Evolutionary conservation across 2,888 invertebrate species (phyloP).

Genomic region (Tinea semifulvella): DNA sequence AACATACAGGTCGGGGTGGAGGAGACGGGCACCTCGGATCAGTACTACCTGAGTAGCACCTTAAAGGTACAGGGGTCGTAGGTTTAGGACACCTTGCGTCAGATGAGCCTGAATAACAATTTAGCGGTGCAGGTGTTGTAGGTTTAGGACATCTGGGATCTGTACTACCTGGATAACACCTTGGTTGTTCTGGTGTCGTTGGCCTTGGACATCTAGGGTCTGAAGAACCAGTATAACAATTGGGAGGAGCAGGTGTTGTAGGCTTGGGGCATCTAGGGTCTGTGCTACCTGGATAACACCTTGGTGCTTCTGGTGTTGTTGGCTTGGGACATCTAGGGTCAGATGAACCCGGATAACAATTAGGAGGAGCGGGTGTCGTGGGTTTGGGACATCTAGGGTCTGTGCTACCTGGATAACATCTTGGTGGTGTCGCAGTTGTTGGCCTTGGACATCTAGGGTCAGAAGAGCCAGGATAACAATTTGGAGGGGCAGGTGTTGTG

Average conservation of each 20-base stretch:
- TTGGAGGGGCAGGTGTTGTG: conserved; percentile 21
- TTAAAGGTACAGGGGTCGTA: conserved; percentile 24
- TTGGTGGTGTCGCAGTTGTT: conserved; percentile 30
- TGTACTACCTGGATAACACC: conserved; percentile 22
- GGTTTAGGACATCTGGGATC: conserved; percentile 30
- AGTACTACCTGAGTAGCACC: conserved; percentile 34
- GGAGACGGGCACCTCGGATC: conserved; percentile 32
- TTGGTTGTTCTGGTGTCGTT: conserved; percentile 21
- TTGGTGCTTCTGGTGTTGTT: conserved; percentile 23
- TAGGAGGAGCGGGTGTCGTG: conserved; percentile 23
- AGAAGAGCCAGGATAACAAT: conserved; percentile 26
- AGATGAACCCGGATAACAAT: conserved; percentile 25
- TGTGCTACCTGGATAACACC: conserved; percentile 27
- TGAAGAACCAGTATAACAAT: conserved; percentile 26
- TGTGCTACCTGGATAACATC: conserved; percentile 26
- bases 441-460: conserved; percentile 25
- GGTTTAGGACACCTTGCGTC: conserved; percentile 32
- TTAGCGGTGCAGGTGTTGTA: conserved; percentile 24
- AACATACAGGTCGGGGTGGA: conserved; percentile 25
- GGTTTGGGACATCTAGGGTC: conserved; percentile 29
- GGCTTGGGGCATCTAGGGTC: conserved; percentile 28
- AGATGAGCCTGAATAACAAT: conserved; percentile 21
- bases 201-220: conserved; percentile 29
- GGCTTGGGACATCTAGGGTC: conserved; percentile 30
- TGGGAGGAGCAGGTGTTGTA: conserved; percentile 21